Evolutionary conservation across 2,888 invertebrate genomes (phyloP), one percentile per base, ranked within the genome.

Genomic region (Agonopterix alstromeriana): DNA sequence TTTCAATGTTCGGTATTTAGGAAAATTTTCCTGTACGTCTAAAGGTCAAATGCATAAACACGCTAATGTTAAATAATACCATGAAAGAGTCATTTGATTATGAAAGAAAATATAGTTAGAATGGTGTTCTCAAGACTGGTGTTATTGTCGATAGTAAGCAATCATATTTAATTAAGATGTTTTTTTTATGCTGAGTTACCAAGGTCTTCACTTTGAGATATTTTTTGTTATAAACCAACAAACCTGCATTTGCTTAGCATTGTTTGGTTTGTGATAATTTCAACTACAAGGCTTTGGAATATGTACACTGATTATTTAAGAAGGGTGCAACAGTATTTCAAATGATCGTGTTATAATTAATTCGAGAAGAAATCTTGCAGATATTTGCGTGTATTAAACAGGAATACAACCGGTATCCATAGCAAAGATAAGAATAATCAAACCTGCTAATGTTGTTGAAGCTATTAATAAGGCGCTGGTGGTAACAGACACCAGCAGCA

Each of bases 361-460:
- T 57, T 56, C 53, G 47, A 52, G 55, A 51, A 46, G 51, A 50
- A 48, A 49, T 54, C 51, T 48, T 53, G 57, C 58, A 48, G 53
- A 55, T 52, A 47, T 44, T 49, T 58, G 56, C 51, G 50, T 60
- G 55, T 57, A 58, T 62, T 54, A 62, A 61, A 59, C 60, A 56
- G 49, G 55, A 57, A 53, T 64, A 56, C 53, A 58, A 50, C 67
- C 57, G 53, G 55, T 57, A 53, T 61, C 58, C 53, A 55, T 46
- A 55, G 53, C 48, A 60, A 62, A 63, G 51, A 65, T 59, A 63
- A 62, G 60, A 69, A 58, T 51, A 48, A 56, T 72, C 83, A 77
- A 81, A 82, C 83, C 82, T 84, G 62, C 45, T 27, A 27, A 27
- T 57, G 57, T 54, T 48, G 54, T 53, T 48, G 63, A 56, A 55